Conservation (phyloP, 2,888 invertebrate species). For the Tenodera sinensis region DNA sequence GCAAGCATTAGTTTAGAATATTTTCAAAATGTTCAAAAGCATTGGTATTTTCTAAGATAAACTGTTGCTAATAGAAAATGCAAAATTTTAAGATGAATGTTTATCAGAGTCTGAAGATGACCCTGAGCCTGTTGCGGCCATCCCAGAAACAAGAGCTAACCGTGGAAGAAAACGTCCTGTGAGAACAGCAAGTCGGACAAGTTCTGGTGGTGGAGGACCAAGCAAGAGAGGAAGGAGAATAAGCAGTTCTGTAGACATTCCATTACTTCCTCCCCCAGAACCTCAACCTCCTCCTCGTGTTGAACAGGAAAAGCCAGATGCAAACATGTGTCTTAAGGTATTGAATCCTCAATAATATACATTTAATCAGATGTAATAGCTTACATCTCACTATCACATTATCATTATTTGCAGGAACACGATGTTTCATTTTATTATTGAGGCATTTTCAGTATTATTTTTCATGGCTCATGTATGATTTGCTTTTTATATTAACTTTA, state of each 20-base stretch:
- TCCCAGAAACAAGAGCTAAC: slow-evolving; percentile 38
- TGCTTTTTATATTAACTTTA: too few species aligned
- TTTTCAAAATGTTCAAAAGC: too few species aligned
- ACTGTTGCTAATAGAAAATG: background rate
- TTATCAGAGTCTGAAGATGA: slow-evolving; percentile 42
- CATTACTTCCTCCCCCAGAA: slow-evolving; percentile 48
- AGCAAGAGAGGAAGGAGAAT: slow-evolving; percentile 44
- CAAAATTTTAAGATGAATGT: background rate
- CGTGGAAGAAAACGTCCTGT: slow-evolving; percentile 36
- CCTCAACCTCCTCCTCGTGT: slow-evolving; percentile 40
- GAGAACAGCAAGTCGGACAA: slow-evolving; percentile 35
- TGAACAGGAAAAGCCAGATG: slow-evolving; percentile 69
- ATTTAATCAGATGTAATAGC: too few species aligned
- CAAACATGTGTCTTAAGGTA: slow-evolving; percentile 79
- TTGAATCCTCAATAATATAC: background rate
- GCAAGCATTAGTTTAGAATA: too few species aligned
- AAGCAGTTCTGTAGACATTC: slow-evolving; percentile 46
- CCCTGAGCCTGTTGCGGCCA: slow-evolving; percentile 38
- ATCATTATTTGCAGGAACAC: too few species aligned
- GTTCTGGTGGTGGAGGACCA: slow-evolving; percentile 35
- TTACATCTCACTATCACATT: too few species aligned
- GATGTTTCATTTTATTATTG: too few species aligned
- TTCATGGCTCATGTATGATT: too few species aligned
- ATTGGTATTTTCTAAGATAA: too few species aligned
- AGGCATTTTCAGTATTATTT: too few species aligned